Evolutionary conservation across 2,888 invertebrate species (phyloP), one percentile per base, ranked within the genome.

Genomic region (Cheilosia soror): DNA sequence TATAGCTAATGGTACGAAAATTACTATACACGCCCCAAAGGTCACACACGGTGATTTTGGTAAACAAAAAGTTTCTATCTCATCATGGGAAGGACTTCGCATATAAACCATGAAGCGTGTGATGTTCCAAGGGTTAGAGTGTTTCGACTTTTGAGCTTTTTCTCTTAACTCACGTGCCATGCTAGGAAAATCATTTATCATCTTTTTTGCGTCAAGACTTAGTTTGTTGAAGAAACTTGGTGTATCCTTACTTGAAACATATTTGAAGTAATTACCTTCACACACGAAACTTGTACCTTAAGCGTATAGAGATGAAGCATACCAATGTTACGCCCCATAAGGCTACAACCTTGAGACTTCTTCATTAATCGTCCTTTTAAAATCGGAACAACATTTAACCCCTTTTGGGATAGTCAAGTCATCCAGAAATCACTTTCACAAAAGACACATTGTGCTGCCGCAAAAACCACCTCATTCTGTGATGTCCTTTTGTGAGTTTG

Each of bases 191-290:
- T 71, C 69, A 84, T 84, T 84, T 80, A 84, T 84, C 84, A 84
- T 84, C 84, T 84, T 84, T 84, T 84, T 84, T 84, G 73, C 29
- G 11, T 5, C 25, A 20, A 9, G 29, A 5, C 42, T 9, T 20
- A 27, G 27, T 6, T 27, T 15, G 72, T 76, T 77, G 51, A n/a
- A 63, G 57, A 68, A 81, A 72, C 72, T 81, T 80, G 76, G 81
- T 63, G 31, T 62, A 51, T 68, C 49, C 62, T 81, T 80, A 81
- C 71, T 85, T 81, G 81, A 68, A 81, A 81, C 81, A 81, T 68
- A 85, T 68, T 77, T 47, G 40, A 68, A 85, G 81, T 85, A 85
- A 85, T 85, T 85, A 85, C 81, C 81, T 85, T 77, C 85, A 81
- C 81, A 81, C 76, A 81, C 63, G 77, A 65, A 72, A 53, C 53